phyloP scores from a whole-genome alignment of 2,888 invertebrate genomes.

The Leptinotarsa haldemani region DNA sequence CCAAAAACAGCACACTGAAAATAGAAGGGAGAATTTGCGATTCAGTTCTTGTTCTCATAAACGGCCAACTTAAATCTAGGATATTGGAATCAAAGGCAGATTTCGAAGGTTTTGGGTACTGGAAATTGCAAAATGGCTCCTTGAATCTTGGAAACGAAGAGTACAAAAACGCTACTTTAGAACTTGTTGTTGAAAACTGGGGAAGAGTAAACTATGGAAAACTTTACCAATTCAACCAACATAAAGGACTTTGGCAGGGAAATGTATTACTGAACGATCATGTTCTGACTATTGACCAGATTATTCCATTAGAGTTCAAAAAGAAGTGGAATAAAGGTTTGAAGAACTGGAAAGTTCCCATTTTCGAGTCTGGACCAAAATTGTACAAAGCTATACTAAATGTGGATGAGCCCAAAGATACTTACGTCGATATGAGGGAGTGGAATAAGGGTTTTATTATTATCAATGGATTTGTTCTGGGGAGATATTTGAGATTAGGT shows the following conservation, averaged over 20 bases:
- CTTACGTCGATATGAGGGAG: constrained; percentile 79
- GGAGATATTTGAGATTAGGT: constrained; percentile 81
- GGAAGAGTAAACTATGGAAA: constrained; percentile 77
- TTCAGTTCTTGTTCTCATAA: constrained; percentile 66
- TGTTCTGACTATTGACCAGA: constrained; percentile 60
- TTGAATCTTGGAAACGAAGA: constrained; percentile 46
- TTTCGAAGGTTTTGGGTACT: constrained; percentile 42
- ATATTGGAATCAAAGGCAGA: background rate
- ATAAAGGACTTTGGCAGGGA: constrained; percentile 63
- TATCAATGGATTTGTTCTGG: constrained; percentile 87
- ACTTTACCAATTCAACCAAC: constrained; percentile 62
- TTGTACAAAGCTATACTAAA: constrained; percentile 68
- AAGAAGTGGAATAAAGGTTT: constrained; percentile 59
- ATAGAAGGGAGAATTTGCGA: constrained; percentile 66
- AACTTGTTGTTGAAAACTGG: constrained; percentile 78
- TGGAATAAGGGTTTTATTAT: constrained; percentile 90
- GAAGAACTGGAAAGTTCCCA: constrained; percentile 55
- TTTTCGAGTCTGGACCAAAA: constrained; percentile 70
- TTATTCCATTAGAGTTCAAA: constrained; percentile 66
- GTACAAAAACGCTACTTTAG: constrained; percentile 58
- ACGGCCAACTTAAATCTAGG: constrained; percentile 60
- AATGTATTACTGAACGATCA: constrained; percentile 59
- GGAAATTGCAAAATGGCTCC: constrained; percentile 52
- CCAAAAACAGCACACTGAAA: constrained; percentile 54
- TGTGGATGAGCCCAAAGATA: constrained; percentile 71